phyloP scores from a whole-genome alignment of 2,113 vertebrate species.

The Rhinolophus sinicus region DNA sequence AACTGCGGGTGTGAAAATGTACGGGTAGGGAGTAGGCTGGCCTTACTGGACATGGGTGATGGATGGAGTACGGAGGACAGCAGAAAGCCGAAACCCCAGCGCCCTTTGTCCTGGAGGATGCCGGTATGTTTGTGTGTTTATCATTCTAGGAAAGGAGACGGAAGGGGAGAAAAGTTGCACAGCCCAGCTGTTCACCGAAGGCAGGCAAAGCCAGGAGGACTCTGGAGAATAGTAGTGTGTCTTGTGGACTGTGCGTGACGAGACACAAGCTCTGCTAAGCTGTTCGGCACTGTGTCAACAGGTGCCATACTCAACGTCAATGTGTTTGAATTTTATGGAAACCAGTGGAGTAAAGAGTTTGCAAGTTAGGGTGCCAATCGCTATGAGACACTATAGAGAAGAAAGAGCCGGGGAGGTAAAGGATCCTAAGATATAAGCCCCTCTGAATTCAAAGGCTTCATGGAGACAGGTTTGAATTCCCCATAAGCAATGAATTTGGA shows the following conservation, averaged over 20 bases:
- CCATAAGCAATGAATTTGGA: background rate
- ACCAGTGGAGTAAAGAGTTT: background rate
- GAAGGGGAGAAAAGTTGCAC: background rate
- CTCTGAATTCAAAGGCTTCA: background rate
- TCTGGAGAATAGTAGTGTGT: background rate
- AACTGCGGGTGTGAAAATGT: background rate
- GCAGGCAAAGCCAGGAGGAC: background rate
- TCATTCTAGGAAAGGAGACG: background rate
- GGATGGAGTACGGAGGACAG: background rate
- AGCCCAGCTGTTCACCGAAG: background rate
- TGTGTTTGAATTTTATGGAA: background rate
- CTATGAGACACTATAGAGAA: background rate
- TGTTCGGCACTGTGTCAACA: background rate
- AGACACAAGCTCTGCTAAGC: fast-evolving
- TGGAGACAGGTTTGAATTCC: background rate
- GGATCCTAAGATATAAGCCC: fast-evolving
- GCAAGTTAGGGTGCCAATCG: background rate
- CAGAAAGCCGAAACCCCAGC: background rate
- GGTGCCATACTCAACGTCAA: background rate
- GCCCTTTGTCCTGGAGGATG: background rate
- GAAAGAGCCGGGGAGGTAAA: background rate
- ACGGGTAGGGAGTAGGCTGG: fast-evolving
- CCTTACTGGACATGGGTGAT: background rate
- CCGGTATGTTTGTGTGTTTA: background rate
- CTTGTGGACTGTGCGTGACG: background rate